Evolutionary conservation across 1,140 invertebrate species (phyloP), one percentile per base, ranked within the genome.

Genomic region (Bombus pyrosoma): DNA sequence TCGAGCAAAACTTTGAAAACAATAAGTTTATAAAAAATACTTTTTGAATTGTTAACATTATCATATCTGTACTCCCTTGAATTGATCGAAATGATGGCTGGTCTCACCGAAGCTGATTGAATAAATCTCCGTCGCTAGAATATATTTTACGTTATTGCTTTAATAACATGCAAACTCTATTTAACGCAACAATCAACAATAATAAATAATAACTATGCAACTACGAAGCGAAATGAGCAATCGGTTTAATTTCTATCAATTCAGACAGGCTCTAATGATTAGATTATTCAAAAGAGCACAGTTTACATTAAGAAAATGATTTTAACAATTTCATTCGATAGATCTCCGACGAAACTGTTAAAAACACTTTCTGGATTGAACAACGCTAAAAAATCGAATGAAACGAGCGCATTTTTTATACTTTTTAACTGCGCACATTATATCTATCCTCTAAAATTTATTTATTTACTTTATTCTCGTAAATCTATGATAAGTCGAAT

Each of bases 11-110:
- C 25, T 3, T 85, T 85, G 83, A 72, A 85, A 85, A 85, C 68
- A 72, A 85, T 79, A 79, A 71, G 82, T 85, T 79, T 85, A 85
- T 85, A 85, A 85, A 85, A 84, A 85, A 85, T 85, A 85, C 71
- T 47, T 80, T 72, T 34, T 72, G 66, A 72, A 72, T 85, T 72
- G 71, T 79, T 62, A 85, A 85, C 83, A 85, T 85, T 37, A 41
- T 66, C 59, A 28, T 47, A 68, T 34, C 62, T 72, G 76, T 72
- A 64, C 41, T 62, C 39, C 12, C 43, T 85, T 43, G 83, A 72
- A 34, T 53, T n/a, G 37, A 71, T 32, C 32, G 3, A 53, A 32
- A 66, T 25, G 28, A 83, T 66, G 68, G 39, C 10, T 68, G 3
- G 3, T 12, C 34, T n/a, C 6, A 37, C 1, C 47, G 22, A 57